Conservation (phyloP, 2,797 vertebrate genomes). For the Numenius phaeopus region DNA sequence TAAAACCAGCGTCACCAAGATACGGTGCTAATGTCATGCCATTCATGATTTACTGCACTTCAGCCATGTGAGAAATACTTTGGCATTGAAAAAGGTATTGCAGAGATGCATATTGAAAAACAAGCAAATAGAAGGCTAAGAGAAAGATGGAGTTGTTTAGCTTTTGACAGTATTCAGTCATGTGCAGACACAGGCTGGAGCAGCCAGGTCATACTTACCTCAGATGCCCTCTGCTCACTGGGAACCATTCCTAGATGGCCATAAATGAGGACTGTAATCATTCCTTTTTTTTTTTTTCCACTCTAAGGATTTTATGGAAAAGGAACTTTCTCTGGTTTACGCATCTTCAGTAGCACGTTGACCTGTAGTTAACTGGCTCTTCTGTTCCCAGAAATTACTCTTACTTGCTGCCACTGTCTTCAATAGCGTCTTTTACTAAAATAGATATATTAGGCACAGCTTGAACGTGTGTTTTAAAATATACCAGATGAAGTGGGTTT, state of each 20-base stretch:
- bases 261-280: constrained; percentile 55
- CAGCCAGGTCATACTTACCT: constrained; percentile 68
- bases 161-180: constrained; percentile 55
- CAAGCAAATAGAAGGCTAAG: background rate
- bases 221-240: constrained; percentile 60
- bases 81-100: background rate
- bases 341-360: constrained; percentile 21
- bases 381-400: background rate
- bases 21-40: background rate
- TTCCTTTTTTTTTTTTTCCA: background rate
- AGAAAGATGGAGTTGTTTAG: constrained; percentile 49
- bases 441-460: background rate
- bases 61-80: background rate
- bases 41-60: constrained; percentile 3
- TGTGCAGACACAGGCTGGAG: constrained; percentile 54
- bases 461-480: constrained; percentile 12
- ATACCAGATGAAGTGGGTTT: background rate
- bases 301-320: constrained; percentile 44
- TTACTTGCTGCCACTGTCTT: background rate
- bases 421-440: background rate
- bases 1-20: background rate
- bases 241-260: constrained; percentile 65
- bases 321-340: constrained; percentile 50
- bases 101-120: background rate
- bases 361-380: constrained; percentile 41